A percentile compares a stretch with the other conserved stretches of the same genome.
Conservation (phyloP, 1,140 invertebrate genomes). For the Drosophila mayri region DNA sequence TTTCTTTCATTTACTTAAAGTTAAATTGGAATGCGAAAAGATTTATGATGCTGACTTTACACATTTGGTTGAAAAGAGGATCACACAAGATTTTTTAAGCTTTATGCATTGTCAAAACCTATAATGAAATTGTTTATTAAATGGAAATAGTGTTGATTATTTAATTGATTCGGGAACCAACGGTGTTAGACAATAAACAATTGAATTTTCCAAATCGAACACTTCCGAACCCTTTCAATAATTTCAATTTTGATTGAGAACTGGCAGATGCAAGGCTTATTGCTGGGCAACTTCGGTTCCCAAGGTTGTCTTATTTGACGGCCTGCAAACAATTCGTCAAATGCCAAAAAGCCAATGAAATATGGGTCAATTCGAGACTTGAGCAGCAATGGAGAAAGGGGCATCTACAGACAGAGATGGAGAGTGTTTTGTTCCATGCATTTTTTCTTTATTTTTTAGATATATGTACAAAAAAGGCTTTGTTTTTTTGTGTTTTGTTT, state of each 20-base stretch:
- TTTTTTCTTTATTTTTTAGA: constrained; percentile 3
- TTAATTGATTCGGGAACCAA: background rate
- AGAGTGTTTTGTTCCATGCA: constrained; percentile 28
- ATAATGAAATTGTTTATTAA: background rate
- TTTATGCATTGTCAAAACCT: background rate
- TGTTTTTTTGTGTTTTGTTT: constrained; percentile 9
- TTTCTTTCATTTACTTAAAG: background rate
- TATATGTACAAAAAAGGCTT: constrained; percentile 9
- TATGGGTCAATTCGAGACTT: constrained; percentile 46
- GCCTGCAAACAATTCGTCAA: constrained; percentile 35
- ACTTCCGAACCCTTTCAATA: constrained; percentile 1
- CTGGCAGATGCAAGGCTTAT: constrained; percentile 9
- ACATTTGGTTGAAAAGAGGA: background rate
- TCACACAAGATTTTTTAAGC: too few relatives aligned
- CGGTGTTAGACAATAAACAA: background rate
- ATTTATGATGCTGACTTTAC: background rate
- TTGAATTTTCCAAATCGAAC: background rate
- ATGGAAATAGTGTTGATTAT: background rate
- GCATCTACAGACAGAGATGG: constrained; percentile 23
- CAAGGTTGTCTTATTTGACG: constrained; percentile 33
- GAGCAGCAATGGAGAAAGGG: constrained; percentile 29
- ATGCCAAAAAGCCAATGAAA: constrained; percentile 29
- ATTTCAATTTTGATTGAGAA: constrained; percentile 19
- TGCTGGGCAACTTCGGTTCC: constrained; percentile 6
- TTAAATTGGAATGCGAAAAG: too few relatives aligned